Base-by-base conservation (phyloP, 2,797 vertebrate genomes). In the Epinephelus coioides region DNA sequence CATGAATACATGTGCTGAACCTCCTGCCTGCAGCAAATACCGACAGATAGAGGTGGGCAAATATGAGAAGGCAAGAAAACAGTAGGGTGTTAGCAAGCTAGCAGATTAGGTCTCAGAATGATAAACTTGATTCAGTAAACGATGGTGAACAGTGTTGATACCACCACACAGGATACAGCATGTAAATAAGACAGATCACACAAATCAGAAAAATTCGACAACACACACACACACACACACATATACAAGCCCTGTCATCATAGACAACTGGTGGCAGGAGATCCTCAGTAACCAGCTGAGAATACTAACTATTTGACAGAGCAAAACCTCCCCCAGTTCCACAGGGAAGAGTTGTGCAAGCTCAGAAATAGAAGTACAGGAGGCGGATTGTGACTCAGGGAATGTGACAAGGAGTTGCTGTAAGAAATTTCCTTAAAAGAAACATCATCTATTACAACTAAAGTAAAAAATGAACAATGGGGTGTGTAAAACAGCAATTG, bases 261-360 rank as follows among this genome's bases (percentile, higher is more conserved):
- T 14, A 46, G 21, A 44, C 5, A 38, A 38, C 61, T 47, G 19
- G 19, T 50, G 30, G 19, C 47, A 66, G 27, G 30, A 51, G 30
- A 51, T 60, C 40, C 21, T 46, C 23, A 44, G 60, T 44, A 23
- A 44, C n/a, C 14, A 34, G 46, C 44, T 40, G 49, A 53, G 34
- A 50, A 50, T 13, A 50, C 50, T 40, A 67, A 40, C 13, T 67
- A 14, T 43, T 67, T 62, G 57, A 60, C 57, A 60, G 19, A 60
- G 34, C 19, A 21, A 38, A 21, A 66, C 38, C n/a, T 25, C 0
- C 10, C 18, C 51, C 40, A 1, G 18, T 56, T 46, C 54, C 43
- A 15, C 7, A 6, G 21, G 21, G 66, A 67, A 17, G 34, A 53
- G 34, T 13, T 60, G 8, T 17, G 46, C 15, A 47, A 60, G 4